These are phyloP conservation scores for Elmis aenea DNA, from an alignment of 2,888 invertebrate genomes.

Conservation along the genomic window DNA sequence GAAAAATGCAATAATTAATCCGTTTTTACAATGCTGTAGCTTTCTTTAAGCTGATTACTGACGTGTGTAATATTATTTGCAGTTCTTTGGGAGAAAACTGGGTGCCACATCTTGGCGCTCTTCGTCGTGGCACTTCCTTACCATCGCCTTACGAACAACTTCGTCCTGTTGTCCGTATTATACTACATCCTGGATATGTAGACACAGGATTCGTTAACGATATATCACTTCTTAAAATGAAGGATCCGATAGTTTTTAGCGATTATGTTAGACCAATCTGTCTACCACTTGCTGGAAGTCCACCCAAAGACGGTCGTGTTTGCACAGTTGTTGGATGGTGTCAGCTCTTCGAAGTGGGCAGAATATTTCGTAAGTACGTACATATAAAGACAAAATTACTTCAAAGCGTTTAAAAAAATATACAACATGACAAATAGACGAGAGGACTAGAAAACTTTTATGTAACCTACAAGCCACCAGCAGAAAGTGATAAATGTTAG, in stretches of 20 bases:
- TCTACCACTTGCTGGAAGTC: conserved; percentile 56
- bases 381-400: background rate
- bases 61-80: too few relatives aligned
- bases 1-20: conserved; percentile 8
- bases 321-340: conserved; percentile 82
- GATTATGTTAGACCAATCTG: conserved; percentile 63
- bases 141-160: conserved; percentile 73
- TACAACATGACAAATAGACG: too few relatives aligned
- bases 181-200: conserved; percentile 69
- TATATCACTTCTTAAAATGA: conserved; percentile 63
- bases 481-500: too few relatives aligned
- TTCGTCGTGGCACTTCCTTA: conserved; percentile 66
- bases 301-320: conserved; percentile 59
- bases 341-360: conserved; percentile 70
- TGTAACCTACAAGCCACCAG: background rate
- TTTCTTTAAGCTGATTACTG: too few relatives aligned
- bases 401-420: too few relatives aligned
- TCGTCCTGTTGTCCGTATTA: conserved; percentile 58
- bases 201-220: conserved; percentile 75
- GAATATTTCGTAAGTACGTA: conserved; percentile 71
- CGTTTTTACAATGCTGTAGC: conserved; percentile 5
- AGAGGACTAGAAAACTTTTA: conserved; percentile 1
- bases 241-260: conserved; percentile 55
- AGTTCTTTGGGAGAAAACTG: conserved; percentile 71
- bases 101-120: conserved; percentile 74